phyloP scores from a whole-genome alignment of 2,888 invertebrate species.

The Elysia crispata region DNA sequence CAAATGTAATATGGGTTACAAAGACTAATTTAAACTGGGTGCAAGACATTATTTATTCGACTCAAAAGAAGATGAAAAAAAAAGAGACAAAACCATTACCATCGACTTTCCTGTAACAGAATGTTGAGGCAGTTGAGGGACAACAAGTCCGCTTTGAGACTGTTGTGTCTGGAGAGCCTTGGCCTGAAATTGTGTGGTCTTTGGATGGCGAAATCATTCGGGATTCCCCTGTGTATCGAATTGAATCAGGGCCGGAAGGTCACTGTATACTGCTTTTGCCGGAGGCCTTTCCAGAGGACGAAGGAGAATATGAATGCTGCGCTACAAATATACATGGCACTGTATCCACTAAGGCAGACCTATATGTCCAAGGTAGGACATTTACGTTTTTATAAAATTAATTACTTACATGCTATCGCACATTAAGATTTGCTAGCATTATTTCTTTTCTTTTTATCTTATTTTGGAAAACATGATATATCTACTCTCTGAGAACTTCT shows the following conservation, averaged over 20 bases:
- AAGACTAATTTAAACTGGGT: too few relatives aligned
- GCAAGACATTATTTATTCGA: too few relatives aligned
- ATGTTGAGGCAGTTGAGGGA: constrained; percentile 64
- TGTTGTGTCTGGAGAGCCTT: constrained; percentile 70
- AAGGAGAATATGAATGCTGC: constrained; percentile 96
- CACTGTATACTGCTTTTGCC: constrained; percentile 92
- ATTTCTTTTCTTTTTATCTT: too few relatives aligned
- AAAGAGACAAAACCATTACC: too few relatives aligned
- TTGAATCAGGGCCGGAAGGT: constrained; percentile 63
- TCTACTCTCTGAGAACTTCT: constrained; percentile 3
- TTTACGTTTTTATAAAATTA: too few relatives aligned
- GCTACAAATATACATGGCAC: constrained; percentile 96
- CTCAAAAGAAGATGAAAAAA: too few relatives aligned
- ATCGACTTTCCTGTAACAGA: constrained; percentile 30
- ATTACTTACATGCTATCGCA: too few relatives aligned
- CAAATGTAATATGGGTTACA: too few relatives aligned
- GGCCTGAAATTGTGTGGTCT: constrained; percentile 85
- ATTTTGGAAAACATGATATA: neutral
- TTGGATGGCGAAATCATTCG: constrained; percentile 85
- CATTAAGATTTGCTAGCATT: too few relatives aligned
- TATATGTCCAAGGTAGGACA: constrained; percentile 69
- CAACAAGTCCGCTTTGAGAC: constrained; percentile 66
- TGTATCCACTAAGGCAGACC: constrained; percentile 85
- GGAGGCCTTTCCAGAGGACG: constrained; percentile 96
- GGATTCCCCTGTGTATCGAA: constrained; percentile 68